Evolutionary conservation across 2,888 invertebrate genomes (phyloP).

Genomic region (Chesias legatella): DNA sequence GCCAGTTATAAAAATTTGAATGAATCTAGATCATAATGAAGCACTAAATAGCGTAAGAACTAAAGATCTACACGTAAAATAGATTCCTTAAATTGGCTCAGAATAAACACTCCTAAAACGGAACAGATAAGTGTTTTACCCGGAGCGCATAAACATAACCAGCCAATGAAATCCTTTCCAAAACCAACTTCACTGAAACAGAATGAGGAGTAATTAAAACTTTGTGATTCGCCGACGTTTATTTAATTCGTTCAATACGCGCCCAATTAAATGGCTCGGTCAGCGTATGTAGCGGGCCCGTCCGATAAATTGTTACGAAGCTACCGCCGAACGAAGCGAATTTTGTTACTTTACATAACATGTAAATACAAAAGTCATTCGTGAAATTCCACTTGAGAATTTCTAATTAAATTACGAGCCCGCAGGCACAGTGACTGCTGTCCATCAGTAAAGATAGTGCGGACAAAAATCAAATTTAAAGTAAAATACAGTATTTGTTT

Average conservation of each 20-base stretch:
- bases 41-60: too few relatives aligned
- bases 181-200: conserved; percentile 34
- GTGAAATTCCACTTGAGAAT: conserved; percentile 60
- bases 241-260: conserved; percentile 43
- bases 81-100: not conserved
- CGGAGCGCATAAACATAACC: conserved; percentile 21
- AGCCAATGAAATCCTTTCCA: conserved; percentile 30
- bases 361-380: conserved; percentile 63
- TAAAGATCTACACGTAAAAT: too few relatives aligned
- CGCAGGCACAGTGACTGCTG: conserved; percentile 17
- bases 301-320: conserved; percentile 45
- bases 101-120: conserved; percentile 14
- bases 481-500: too few relatives aligned
- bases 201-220: conserved; percentile 46
- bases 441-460: too few relatives aligned
- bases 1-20: too few relatives aligned
- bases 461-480: too few relatives aligned
- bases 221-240: conserved; percentile 43
- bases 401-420: conserved; percentile 66
- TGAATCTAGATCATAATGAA: too few relatives aligned
- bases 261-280: conserved; percentile 42
- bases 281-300: conserved; percentile 38
- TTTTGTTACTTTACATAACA: conserved; percentile 41
- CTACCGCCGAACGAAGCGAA: conserved; percentile 34
- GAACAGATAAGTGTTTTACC: conserved; percentile 16